Conservation (phyloP, 2,888 invertebrate species). For the Arenicola marina region DNA sequence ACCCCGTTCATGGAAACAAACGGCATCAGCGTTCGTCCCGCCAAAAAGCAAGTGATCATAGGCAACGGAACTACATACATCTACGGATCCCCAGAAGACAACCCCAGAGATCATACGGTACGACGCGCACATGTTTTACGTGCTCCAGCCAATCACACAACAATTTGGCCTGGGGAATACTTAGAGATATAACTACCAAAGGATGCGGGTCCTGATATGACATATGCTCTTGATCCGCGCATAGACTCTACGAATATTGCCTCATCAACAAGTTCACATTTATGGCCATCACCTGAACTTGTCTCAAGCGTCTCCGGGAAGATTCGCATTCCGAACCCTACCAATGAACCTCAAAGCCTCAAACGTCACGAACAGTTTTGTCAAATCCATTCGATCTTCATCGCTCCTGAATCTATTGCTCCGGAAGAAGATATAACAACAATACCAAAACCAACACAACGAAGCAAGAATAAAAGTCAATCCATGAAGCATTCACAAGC, state of each 20-base stretch:
- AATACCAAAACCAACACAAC: not conserved
- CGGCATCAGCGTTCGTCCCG: slow-evolving; percentile 12
- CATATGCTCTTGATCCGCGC: not conserved
- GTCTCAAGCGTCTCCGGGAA: not conserved
- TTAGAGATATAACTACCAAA: slow-evolving; percentile 9
- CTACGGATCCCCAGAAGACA: too few species aligned
- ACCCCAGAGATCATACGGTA: slow-evolving; percentile 4
- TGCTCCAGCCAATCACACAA: not conserved
- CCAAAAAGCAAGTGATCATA: slow-evolving; percentile 1
- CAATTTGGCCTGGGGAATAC: slow-evolving; percentile 11
- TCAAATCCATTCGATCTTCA: not conserved
- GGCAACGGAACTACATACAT: not conserved
- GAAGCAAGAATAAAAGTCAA: not conserved
- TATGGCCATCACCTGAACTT: not conserved
- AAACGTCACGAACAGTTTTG: not conserved
- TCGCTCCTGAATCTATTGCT: too few species aligned
- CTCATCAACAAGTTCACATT: not conserved
- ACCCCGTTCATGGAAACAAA: slow-evolving; percentile 23
- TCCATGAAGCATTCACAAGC: not conserved
- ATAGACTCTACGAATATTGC: not conserved
- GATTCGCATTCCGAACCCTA: not conserved
- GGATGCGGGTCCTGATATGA: too few species aligned
- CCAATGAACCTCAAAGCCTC: not conserved
- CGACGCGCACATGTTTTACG: slow-evolving; percentile 5
- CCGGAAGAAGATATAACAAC: not conserved